Conservation (phyloP, 2,797 vertebrate genomes). For the Microctenopoma steveboyesi region DNA sequence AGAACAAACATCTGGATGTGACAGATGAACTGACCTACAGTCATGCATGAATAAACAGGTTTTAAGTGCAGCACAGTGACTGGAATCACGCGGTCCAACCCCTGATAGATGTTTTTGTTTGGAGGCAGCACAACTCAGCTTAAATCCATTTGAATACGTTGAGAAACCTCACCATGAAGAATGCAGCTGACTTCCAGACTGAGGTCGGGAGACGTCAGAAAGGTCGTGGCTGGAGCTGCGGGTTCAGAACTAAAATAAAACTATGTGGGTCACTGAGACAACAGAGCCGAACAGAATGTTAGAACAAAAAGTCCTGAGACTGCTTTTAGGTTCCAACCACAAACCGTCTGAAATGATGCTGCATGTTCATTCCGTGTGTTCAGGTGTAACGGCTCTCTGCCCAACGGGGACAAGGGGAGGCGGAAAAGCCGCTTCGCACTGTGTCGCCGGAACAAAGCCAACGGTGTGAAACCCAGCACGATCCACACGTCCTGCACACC, state of each 20-base stretch:
- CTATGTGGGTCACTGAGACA: neutral
- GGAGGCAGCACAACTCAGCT: neutral
- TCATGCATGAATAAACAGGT: too few species aligned
- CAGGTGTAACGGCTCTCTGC: constrained; percentile 94
- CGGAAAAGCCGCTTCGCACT: constrained; percentile 93
- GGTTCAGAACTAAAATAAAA: constrained; percentile 14
- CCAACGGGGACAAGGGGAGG: constrained; percentile 90
- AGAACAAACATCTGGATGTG: too few species aligned
- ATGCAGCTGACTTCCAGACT: constrained; percentile 10
- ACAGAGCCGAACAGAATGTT: neutral
- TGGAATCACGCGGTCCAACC: neutral
- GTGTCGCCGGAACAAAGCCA: constrained; percentile 91
- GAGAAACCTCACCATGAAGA: constrained; percentile 25
- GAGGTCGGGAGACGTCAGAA: neutral
- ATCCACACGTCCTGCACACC: constrained; percentile 92
- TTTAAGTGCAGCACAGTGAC: too few species aligned
- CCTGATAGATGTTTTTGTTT: neutral
- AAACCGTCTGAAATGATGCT: too few species aligned
- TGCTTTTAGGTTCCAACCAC: too few species aligned
- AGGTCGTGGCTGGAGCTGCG: neutral
- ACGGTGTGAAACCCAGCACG: constrained; percentile 94
- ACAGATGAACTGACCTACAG: too few species aligned
- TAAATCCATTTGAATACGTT: constrained; percentile 18
- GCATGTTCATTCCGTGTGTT: neutral
- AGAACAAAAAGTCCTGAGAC: too few species aligned